Conservation (phyloP, 2,888 invertebrate species). For the Clivina fossor region DNA sequence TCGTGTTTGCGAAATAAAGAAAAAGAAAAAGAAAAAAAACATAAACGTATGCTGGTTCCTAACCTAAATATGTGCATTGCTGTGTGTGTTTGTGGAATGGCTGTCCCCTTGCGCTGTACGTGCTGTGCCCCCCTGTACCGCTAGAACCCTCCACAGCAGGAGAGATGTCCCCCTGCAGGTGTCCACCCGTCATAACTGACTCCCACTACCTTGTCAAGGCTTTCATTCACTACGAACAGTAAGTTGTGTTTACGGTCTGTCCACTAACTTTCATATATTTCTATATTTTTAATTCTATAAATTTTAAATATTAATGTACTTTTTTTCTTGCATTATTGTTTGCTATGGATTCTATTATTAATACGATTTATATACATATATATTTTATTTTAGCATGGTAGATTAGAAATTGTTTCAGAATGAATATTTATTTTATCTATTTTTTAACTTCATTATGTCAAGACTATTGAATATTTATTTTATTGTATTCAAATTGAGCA, state of each 20-base stretch:
- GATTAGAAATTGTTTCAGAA: constrained; percentile 19
- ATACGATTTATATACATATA: constrained; percentile 34
- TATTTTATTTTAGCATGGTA: constrained; percentile 31
- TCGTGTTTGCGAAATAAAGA: too few species aligned
- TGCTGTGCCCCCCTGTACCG: constrained; percentile 32
- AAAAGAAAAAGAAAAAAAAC: too few species aligned
- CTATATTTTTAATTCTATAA: not conserved
- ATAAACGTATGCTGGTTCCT: too few species aligned
- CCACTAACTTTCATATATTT: constrained; percentile 6
- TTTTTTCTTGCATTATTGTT: not conserved
- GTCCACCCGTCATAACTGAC: constrained; percentile 34
- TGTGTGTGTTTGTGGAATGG: constrained; percentile 41
- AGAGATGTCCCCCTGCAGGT: constrained; percentile 31
- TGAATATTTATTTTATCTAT: constrained; percentile 8
- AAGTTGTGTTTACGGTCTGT: constrained; percentile 21
- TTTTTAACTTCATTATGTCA: not conserved
- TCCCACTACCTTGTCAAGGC: constrained; percentile 30
- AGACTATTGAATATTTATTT: constrained; percentile 1
- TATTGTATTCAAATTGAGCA: constrained; percentile 10
- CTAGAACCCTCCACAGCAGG: constrained; percentile 34
- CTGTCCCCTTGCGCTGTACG: constrained; percentile 29
- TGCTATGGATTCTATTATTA: not conserved
- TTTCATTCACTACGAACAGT: constrained; percentile 30
- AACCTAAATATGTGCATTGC: constrained; percentile 38
- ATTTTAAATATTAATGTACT: not conserved